phyloP scores from a whole-genome alignment of 23 tunicate genomes.

The Halocynthia roretzi region DNA sequence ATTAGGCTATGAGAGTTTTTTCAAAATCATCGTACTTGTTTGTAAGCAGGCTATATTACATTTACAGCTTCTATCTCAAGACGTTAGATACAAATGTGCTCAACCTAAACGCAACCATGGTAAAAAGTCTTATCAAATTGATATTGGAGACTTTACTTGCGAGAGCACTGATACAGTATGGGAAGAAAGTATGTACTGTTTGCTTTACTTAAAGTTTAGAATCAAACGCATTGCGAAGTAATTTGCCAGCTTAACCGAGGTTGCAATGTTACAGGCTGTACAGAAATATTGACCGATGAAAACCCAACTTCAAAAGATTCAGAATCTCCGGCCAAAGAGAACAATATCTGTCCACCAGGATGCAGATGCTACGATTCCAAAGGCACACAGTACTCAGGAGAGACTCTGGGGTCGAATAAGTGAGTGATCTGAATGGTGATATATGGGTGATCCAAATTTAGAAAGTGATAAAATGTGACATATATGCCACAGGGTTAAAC shows the following conservation, averaged over 20 bases:
- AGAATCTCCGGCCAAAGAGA: neutral
- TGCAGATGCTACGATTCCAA: slow-evolving; percentile 55
- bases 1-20: neutral
- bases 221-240: neutral
- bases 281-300: too few relatives aligned
- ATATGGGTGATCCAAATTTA: too few relatives aligned
- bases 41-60: neutral
- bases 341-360: slow-evolving; percentile 23
- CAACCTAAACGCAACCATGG: slow-evolving; percentile 61
- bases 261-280: too few relatives aligned
- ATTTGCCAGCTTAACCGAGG: too few relatives aligned
- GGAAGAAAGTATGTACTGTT: neutral
- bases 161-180: slow-evolving; percentile 36
- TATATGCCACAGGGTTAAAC: too few relatives aligned
- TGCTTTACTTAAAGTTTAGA: neutral
- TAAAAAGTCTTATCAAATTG: slow-evolving; percentile 25
- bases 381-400: slow-evolving; percentile 31
- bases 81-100: slow-evolving; percentile 28
- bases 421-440: too few relatives aligned
- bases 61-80: slow-evolving; percentile 2
- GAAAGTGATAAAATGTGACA: too few relatives aligned
- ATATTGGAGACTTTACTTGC: slow-evolving; percentile 32
- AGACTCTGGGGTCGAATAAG: neutral
- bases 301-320: neutral
- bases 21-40: neutral